A percentile compares a stretch with the other conserved stretches of the same genome.
Conservation (phyloP, 2,113 vertebrate species). For the Hydropotes inermis region DNA sequence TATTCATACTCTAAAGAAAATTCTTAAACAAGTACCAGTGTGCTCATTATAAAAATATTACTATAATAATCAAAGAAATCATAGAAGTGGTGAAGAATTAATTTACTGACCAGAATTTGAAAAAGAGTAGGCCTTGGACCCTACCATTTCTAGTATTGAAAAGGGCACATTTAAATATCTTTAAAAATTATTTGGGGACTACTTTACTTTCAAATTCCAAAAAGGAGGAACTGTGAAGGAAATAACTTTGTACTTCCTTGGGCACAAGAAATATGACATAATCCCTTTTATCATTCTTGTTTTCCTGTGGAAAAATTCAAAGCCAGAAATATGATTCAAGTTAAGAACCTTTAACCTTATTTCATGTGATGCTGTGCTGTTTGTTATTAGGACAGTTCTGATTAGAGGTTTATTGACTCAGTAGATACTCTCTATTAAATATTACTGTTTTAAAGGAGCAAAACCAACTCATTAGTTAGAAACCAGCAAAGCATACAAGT, state of each 20-base stretch:
- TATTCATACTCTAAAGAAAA: slow-evolving; percentile 14
- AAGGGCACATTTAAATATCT: background rate
- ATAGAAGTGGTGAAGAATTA: background rate
- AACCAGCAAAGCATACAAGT: slow-evolving; percentile 61
- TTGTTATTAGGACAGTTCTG: slow-evolving; percentile 57
- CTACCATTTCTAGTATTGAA: background rate
- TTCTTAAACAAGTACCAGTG: background rate
- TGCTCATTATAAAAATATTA: background rate
- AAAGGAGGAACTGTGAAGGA: background rate
- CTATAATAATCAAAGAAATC: background rate
- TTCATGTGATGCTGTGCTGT: slow-evolving; percentile 33
- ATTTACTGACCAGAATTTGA: background rate
- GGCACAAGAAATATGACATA: slow-evolving; percentile 14
- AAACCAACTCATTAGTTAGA: slow-evolving; percentile 65
- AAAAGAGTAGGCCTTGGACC: background rate
- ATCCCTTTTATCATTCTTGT: slow-evolving; percentile 29
- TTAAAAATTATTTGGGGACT: background rate
- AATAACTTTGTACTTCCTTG: slow-evolving; percentile 13
- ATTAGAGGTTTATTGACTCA: slow-evolving; percentile 70
- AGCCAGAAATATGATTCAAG: slow-evolving; percentile 45
- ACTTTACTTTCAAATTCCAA: slow-evolving; percentile 26
- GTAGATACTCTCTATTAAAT: slow-evolving; percentile 49
- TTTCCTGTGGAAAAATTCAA: slow-evolving; percentile 27
- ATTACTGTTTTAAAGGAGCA: slow-evolving; percentile 61
- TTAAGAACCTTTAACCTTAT: slow-evolving; percentile 59